Percentiles rank a stretch among this genome's conserved stretches.
These are phyloP conservation scores for Sorex araneus DNA, from an alignment of 2,113 vertebrate species.

Conservation along the genomic window DNA sequence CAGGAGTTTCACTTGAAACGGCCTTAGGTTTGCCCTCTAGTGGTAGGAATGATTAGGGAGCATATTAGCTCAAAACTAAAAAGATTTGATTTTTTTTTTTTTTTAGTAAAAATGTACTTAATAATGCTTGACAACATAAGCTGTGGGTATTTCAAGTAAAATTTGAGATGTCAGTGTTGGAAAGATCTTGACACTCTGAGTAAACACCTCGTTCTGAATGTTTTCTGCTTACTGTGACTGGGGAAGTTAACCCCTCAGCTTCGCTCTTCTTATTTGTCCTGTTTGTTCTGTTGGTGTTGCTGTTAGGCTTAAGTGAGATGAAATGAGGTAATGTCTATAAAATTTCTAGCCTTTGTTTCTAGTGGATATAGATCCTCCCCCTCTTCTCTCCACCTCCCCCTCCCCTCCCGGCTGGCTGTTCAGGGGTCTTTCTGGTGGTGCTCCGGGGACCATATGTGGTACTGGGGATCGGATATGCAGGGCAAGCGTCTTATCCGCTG, in stretches of 20 bases:
- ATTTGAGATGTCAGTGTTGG: background rate
- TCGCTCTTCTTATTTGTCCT: background rate
- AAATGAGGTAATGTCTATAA: background rate
- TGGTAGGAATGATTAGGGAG: background rate
- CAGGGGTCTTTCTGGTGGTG: no score
- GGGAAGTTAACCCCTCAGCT: background rate
- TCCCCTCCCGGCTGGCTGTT: no score
- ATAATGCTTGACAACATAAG: background rate
- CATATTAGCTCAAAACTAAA: background rate
- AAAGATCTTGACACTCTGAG: background rate
- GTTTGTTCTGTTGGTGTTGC: background rate
- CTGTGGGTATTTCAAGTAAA: conserved; percentile 14
- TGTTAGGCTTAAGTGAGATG: conserved; percentile 3
- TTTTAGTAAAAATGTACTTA: background rate
- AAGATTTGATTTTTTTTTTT: no score
- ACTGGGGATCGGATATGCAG: no score
- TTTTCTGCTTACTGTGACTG: background rate
- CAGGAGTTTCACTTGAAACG: conserved; percentile 20
- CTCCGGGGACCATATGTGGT: no score
- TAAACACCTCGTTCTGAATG: conserved; percentile 37
- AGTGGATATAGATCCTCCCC: background rate
- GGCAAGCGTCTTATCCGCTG: no score
- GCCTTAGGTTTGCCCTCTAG: background rate
- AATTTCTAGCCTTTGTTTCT: background rate
- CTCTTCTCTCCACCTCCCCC: no score